Percentiles rank a stretch among this genome's conserved stretches.
Evolutionary conservation across 2,888 invertebrate species (phyloP).

Genomic region (Trachelus tabidus): DNA sequence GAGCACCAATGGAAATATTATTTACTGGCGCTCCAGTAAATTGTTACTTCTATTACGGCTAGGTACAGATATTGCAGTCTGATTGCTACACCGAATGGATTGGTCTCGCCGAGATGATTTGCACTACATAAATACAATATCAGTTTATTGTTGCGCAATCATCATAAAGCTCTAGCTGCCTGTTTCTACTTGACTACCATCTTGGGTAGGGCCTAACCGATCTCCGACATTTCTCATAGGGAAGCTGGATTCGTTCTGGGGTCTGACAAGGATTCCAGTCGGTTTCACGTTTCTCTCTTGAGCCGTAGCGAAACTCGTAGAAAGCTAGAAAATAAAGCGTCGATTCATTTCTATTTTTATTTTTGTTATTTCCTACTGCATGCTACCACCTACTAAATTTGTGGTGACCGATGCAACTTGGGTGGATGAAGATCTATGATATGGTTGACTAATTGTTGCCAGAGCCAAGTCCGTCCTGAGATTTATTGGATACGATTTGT

Average conservation of each 20-base stretch:
- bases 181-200: too few relatives aligned
- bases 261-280: not conserved
- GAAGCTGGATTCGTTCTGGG: not conserved
- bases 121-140: conserved; percentile 44
- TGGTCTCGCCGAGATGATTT: conserved; percentile 42
- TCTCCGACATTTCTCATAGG: not conserved
- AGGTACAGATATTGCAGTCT: conserved; percentile 29
- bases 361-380: not conserved
- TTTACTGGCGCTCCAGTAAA: conserved; percentile 15
- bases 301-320: not conserved
- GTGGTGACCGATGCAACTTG: not conserved
- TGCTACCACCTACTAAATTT: not conserved
- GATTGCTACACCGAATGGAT: conserved; percentile 42
- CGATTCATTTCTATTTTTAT: not conserved
- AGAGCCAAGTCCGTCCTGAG: not conserved
- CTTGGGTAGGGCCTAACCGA: not conserved
- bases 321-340: not conserved
- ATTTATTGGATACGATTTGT: not conserved
- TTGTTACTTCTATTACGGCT: conserved; percentile 38
- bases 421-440: not conserved
- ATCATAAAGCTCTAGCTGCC: conserved; percentile 32
- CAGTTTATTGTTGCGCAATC: conserved; percentile 42
- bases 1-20: conserved; percentile 30
- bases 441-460: not conserved
- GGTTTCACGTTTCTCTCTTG: not conserved